phyloP scores from a whole-genome alignment of 2,888 invertebrate genomes.

The Watsonalla binaria region DNA sequence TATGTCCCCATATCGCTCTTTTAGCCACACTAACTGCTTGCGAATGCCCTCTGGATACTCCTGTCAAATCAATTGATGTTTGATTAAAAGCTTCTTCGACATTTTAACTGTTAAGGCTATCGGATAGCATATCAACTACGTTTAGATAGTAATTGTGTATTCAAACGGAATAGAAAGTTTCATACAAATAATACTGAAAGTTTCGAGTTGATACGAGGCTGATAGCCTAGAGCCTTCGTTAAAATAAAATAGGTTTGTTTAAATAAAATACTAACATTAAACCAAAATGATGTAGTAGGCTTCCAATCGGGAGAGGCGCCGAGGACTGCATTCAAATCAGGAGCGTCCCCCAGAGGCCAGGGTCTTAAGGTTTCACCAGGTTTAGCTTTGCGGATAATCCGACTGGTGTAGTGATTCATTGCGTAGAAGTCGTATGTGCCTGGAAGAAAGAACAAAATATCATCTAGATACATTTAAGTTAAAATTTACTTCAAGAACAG shows the following conservation, averaged over 20 bases:
- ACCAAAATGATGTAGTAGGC: conserved; percentile 19
- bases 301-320: conserved; percentile 23
- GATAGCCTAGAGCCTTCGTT: too few species aligned
- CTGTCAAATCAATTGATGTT: conserved; percentile 10
- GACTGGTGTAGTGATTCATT: conserved; percentile 80
- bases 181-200: too few species aligned
- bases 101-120: too few species aligned
- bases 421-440: conserved; percentile 80
- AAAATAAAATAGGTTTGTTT: too few species aligned
- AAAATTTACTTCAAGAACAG: too few species aligned
- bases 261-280: conserved; percentile 20
- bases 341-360: conserved; percentile 30
- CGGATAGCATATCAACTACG: too few species aligned
- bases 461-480: too few species aligned
- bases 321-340: conserved; percentile 26
- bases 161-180: too few species aligned
- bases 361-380: conserved; percentile 25
- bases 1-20: conserved; percentile 42
- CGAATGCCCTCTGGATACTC: conserved; percentile 54
- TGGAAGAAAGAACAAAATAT: conserved; percentile 8
- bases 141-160: too few species aligned
- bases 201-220: too few species aligned
- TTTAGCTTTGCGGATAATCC: conserved; percentile 35
- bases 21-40: conserved; percentile 42
- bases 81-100: too few species aligned